Conservation (phyloP, 92 coral and sea anemone genomes). For the Meandrina meandrites region DNA sequence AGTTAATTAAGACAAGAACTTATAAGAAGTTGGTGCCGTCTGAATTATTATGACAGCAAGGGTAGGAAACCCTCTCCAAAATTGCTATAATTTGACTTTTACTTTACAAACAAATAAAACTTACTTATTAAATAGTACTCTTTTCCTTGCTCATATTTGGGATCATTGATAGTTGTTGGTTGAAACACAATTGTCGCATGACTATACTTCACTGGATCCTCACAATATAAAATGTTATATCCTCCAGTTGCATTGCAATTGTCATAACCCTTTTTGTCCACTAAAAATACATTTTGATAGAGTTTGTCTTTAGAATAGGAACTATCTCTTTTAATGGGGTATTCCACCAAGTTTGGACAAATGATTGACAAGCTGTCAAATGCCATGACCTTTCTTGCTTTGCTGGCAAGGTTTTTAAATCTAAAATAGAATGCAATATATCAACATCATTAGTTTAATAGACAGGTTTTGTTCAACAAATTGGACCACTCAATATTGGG, state of each 20-base stretch:
- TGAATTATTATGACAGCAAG: background rate
- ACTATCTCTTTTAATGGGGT: slow-evolving; percentile 51
- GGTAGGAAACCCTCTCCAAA: background rate
- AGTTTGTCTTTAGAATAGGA: slow-evolving; percentile 47
- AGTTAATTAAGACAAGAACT: background rate
- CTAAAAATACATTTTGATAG: slow-evolving; percentile 63
- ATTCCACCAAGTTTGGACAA: slow-evolving; percentile 53
- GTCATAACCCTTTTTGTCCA: slow-evolving; percentile 67
- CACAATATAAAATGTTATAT: slow-evolving; percentile 29
- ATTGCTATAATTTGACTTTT: background rate
- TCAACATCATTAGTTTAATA: background rate
- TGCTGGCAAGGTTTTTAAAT: slow-evolving; percentile 30
- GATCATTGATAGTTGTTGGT: slow-evolving; percentile 39
- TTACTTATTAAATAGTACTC: slow-evolving; percentile 83
- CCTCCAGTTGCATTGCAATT: slow-evolving; percentile 49
- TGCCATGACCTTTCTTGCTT: slow-evolving; percentile 60
- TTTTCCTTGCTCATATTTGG: slow-evolving; percentile 54
- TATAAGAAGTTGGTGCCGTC: background rate
- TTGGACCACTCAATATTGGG: background rate
- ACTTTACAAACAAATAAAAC: slow-evolving; percentile 10
- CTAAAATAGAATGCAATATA: slow-evolving; percentile 18
- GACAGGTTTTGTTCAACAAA: background rate
- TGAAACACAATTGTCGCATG: slow-evolving; percentile 63
- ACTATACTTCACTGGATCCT: slow-evolving; percentile 35
- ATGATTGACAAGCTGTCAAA: slow-evolving; percentile 45